A percentile compares a stretch with the other conserved stretches of the same genome.
phyloP scores from a whole-genome alignment of 2,888 invertebrate species.

The Drosophila kambysellisi region DNA sequence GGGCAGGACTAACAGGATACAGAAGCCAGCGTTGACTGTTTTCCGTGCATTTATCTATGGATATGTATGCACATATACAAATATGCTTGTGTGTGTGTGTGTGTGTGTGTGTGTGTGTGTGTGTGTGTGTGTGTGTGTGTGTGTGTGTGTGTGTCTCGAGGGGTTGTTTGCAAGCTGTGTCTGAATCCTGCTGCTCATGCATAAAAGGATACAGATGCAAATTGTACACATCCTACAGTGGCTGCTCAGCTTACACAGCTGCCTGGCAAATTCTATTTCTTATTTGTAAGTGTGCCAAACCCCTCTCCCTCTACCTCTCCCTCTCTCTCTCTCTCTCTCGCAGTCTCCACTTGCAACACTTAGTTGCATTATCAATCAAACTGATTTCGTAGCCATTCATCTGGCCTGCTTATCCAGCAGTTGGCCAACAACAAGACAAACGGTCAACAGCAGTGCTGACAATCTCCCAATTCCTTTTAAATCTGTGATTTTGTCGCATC shows the following conservation, averaged over 20 bases:
- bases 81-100: conserved; percentile 13
- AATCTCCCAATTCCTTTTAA: not conserved
- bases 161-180: conserved; percentile 43
- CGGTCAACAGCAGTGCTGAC: conserved; percentile 40
- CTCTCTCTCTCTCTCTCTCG: conserved; percentile 1
- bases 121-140: conserved; percentile 19
- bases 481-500: not conserved
- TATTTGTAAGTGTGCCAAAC: conserved; percentile 47
- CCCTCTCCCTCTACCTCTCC: not conserved
- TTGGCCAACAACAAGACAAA: conserved; percentile 28
- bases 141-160: conserved; percentile 32
- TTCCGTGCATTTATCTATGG: conserved; percentile 64
- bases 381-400: conserved; percentile 73
- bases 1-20: conserved; percentile 8
- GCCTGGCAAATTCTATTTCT: conserved; percentile 55
- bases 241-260: conserved; percentile 26
- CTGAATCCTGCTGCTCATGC: conserved; percentile 55
- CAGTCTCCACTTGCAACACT: conserved; percentile 51
- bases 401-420: conserved; percentile 32
- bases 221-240: conserved; percentile 60
- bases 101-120: conserved; percentile 26
- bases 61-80: conserved; percentile 12
- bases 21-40: conserved; percentile 54
- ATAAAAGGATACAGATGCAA: conserved; percentile 75
- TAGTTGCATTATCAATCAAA: conserved; percentile 83